Percentiles rank a stretch among this genome's conserved stretches.
phyloP scores from a whole-genome alignment of 2,113 vertebrate species.

The Gymnarchus niloticus region DNA sequence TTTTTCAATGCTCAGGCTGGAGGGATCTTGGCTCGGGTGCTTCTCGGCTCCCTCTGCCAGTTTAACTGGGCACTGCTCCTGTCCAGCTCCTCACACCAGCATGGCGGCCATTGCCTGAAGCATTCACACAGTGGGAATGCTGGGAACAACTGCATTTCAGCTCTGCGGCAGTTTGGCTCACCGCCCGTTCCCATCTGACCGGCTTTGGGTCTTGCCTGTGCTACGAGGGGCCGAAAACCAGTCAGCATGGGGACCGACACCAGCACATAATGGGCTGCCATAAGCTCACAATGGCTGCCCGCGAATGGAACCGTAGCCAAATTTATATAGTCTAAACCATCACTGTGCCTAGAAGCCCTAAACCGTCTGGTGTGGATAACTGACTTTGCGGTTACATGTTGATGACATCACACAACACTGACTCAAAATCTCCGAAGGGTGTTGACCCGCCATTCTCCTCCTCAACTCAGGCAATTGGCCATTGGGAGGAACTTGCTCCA shows the following conservation, averaged over 20 bases:
- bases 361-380: background rate
- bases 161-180: background rate
- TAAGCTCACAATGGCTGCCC: background rate
- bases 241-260: background rate
- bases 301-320: background rate
- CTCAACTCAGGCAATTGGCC: background rate
- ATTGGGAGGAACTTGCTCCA: background rate
- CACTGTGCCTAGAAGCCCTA: background rate
- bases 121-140: background rate
- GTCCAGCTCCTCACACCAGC: background rate
- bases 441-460: background rate
- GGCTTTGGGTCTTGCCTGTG: background rate
- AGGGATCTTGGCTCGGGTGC: background rate
- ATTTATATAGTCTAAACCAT: no score
- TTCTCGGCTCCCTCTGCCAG: background rate
- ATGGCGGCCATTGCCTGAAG: constrained; percentile 4
- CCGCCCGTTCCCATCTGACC: background rate
- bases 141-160: constrained; percentile 22
- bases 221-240: background rate
- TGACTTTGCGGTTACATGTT: background rate
- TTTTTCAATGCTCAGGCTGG: background rate
- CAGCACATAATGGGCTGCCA: background rate
- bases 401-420: background rate
- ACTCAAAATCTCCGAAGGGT: background rate
- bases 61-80: background rate